Evolutionary conservation across 1,140 invertebrate genomes (phyloP).

Genomic region (Drosophila hydei): DNA sequence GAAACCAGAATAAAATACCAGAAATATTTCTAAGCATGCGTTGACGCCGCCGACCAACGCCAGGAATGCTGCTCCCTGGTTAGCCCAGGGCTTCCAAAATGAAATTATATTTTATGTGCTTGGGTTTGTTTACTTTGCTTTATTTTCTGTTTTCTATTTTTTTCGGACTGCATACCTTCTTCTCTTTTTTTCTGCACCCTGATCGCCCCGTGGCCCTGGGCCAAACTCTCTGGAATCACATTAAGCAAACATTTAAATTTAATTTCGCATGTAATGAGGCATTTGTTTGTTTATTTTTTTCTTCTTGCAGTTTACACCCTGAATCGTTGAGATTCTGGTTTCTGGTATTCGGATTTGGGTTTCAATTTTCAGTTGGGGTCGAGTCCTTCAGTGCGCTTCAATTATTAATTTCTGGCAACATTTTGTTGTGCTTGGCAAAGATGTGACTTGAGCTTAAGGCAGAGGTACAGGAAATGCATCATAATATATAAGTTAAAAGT

Average conservation of each 20-base stretch:
- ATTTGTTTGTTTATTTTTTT: slow-evolving; percentile 80
- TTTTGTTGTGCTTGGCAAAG: neutral
- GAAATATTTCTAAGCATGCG: slow-evolving; percentile 80
- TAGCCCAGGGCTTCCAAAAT: slow-evolving; percentile 78
- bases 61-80: slow-evolving; percentile 58
- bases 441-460: neutral
- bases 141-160: slow-evolving; percentile 7
- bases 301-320: slow-evolving; percentile 41
- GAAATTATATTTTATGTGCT: slow-evolving; percentile 82
- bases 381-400: slow-evolving; percentile 17
- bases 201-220: slow-evolving; percentile 43
- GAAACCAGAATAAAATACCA: slow-evolving; percentile 63
- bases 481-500: neutral
- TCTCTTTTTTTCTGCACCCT: slow-evolving; percentile 19
- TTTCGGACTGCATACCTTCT: slow-evolving; percentile 44
- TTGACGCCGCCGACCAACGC: slow-evolving; percentile 31
- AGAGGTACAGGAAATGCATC: neutral
- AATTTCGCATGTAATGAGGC: slow-evolving; percentile 84
- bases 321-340: slow-evolving; percentile 26
- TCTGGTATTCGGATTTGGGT: slow-evolving; percentile 23
- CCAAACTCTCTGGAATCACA: slow-evolving; percentile 72
- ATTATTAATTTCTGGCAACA: slow-evolving; percentile 10
- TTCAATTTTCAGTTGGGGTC: neutral
- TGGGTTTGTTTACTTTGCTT: slow-evolving; percentile 70
- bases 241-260: slow-evolving; percentile 84